A percentile compares a stretch with the other conserved stretches of the same genome.
Conservation (phyloP, 92 coral and sea anemone species). For the Porites divaricata region DNA sequence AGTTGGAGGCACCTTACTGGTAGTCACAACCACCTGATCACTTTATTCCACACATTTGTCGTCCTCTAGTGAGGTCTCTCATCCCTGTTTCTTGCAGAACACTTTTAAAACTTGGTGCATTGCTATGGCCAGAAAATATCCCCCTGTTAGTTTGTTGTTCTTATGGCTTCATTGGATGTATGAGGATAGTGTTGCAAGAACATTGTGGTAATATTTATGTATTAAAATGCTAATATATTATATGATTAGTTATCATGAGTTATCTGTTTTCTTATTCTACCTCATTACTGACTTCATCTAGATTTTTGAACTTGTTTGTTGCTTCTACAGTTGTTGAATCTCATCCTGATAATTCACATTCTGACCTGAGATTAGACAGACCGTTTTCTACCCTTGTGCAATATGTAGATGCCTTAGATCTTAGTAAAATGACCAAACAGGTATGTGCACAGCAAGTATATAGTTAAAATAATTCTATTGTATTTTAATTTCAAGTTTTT, state of each 20-base stretch:
- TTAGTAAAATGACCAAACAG: slow-evolving; percentile 87
- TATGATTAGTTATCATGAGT: too few relatives aligned
- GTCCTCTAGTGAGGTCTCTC: neutral
- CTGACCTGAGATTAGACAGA: slow-evolving; percentile 91
- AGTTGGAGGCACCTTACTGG: too few relatives aligned
- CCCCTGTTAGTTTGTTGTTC: slow-evolving; percentile 94
- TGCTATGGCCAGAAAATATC: slow-evolving; percentile 80
- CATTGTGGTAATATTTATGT: slow-evolving; percentile 77
- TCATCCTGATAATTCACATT: slow-evolving; percentile 93
- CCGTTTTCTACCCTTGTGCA: slow-evolving; percentile 84
- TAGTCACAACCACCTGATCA: too few relatives aligned
- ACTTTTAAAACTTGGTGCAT: slow-evolving; percentile 75
- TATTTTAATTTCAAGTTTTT: too few relatives aligned
- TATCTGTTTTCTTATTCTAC: neutral
- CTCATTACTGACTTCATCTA: neutral
- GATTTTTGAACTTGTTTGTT: neutral
- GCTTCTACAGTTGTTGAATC: slow-evolving; percentile 84
- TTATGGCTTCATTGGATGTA: slow-evolving; percentile 96
- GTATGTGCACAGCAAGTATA: slow-evolving; percentile 34
- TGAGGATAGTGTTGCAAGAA: slow-evolving; percentile 88
- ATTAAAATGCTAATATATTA: too few relatives aligned
- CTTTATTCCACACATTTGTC: too few relatives aligned
- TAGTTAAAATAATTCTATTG: too few relatives aligned
- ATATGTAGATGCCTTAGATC: slow-evolving; percentile 84
- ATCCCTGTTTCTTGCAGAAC: slow-evolving; percentile 50